These are phyloP conservation scores for Achlya flavicornis DNA, from an alignment of 2,888 invertebrate species.

Conservation along the genomic window DNA sequence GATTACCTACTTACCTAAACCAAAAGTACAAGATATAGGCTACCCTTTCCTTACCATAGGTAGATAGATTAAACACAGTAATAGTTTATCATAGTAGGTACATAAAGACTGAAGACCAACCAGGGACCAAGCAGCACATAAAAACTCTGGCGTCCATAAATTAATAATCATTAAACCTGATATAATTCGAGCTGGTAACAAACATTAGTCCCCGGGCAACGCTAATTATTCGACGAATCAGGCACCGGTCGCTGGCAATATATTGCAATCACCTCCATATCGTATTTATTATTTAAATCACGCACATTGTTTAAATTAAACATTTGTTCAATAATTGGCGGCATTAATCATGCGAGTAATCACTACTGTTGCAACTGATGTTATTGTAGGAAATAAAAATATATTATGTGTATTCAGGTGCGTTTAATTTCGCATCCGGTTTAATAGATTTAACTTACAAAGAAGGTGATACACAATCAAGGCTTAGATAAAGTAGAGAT, in stretches of 20 bases:
- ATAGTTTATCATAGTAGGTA: no score
- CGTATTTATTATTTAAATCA: slow-evolving; percentile 42
- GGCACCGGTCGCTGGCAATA: slow-evolving; percentile 25
- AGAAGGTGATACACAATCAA: no score
- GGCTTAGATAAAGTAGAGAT: no score
- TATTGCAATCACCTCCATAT: slow-evolving; percentile 39
- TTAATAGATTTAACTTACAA: neutral
- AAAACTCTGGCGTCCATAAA: neutral
- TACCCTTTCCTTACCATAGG: no score
- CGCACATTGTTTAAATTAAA: slow-evolving; percentile 18
- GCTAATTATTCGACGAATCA: slow-evolving; percentile 9
- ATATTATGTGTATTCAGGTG: neutral
- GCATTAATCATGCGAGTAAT: slow-evolving; percentile 15
- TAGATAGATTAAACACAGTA: no score
- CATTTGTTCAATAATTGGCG: slow-evolving; percentile 27
- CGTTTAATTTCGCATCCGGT: neutral
- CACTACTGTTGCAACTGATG: neutral
- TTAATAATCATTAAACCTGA: neutral
- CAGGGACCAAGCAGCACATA: neutral
- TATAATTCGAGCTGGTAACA: neutral
- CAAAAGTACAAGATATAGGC: no score
- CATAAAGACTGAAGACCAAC: neutral
- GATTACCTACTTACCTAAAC: no score
- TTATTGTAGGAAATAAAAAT: neutral
- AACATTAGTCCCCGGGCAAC: slow-evolving; percentile 9